A percentile compares a stretch with the other conserved stretches of the same genome.
Evolutionary conservation across 2,113 vertebrate species (phyloP).

Genomic region (Cyrtonyx montezumae): DNA sequence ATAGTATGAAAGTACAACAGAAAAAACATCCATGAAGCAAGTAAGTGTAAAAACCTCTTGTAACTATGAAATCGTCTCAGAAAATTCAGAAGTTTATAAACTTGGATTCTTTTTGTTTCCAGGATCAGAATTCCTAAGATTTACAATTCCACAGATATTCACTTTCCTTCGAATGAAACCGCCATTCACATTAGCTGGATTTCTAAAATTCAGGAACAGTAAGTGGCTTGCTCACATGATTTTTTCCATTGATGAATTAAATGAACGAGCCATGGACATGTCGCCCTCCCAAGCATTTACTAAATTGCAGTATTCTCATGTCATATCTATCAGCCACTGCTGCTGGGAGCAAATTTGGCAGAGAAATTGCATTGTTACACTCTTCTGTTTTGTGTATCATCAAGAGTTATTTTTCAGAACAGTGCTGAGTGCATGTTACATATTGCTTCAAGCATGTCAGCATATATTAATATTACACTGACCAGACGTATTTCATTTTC

Average conservation of each 20-base stretch:
- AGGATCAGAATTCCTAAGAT: background rate
- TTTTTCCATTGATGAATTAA: background rate
- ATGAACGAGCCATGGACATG: background rate
- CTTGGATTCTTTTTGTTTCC: background rate
- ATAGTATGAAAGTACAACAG: background rate
- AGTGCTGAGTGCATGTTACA: background rate
- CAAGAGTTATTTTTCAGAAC: slow-evolving; percentile 25
- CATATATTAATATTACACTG: background rate
- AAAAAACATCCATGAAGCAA: background rate
- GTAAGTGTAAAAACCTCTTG: background rate
- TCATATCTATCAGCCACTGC: background rate
- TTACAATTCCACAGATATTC: background rate
- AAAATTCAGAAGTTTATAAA: background rate
- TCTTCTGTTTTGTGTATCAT: slow-evolving; percentile 27
- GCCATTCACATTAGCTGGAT: background rate
- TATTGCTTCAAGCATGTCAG: background rate
- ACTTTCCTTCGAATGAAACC: background rate
- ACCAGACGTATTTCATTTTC: background rate
- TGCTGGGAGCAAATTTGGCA: slow-evolving; percentile 6
- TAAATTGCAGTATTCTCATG: background rate
- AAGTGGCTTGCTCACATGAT: background rate
- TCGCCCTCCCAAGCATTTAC: background rate
- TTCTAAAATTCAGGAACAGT: background rate
- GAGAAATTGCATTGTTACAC: background rate
- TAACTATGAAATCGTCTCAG: background rate